Conservation (phyloP, 1,140 invertebrate genomes). For the Sitodiplosis mosellana region DNA sequence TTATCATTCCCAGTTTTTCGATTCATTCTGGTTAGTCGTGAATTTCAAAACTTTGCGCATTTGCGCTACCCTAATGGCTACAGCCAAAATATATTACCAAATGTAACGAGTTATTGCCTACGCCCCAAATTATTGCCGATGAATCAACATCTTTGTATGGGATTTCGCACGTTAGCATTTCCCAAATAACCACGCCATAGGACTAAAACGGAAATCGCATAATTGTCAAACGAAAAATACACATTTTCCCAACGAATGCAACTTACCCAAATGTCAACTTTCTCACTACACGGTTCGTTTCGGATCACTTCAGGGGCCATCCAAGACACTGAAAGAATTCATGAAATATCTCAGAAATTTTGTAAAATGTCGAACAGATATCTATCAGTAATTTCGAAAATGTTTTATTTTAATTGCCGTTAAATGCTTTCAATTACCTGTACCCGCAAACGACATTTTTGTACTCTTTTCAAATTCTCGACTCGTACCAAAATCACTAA, state of each 20-base stretch:
- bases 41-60: no score
- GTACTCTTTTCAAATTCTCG: slow-evolving; percentile 85
- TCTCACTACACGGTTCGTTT: slow-evolving; percentile 89
- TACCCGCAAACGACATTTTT: slow-evolving; percentile 94
- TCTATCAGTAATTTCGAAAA: slow-evolving; percentile 41
- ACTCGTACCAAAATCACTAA: slow-evolving; percentile 95
- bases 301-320: slow-evolving; percentile 98
- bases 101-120: slow-evolving; percentile 79
- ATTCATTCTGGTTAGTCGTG: no score
- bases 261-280: slow-evolving; percentile 77
- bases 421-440: no score
- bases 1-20: no score
- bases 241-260: no score
- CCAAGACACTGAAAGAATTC: slow-evolving; percentile 31
- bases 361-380: no score
- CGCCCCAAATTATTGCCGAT: slow-evolving; percentile 93
- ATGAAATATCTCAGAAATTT: no score
- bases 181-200: slow-evolving; percentile 86
- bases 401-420: no score
- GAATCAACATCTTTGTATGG: slow-evolving; percentile 95
- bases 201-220: no score
- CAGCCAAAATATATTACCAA: no score
- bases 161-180: slow-evolving; percentile 85
- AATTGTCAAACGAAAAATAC: no score
- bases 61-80: no score